A percentile compares a stretch with the other conserved stretches of the same genome.
Evolutionary conservation across 2,797 vertebrate genomes (phyloP).

Genomic region (Squalus acanthias): DNA sequence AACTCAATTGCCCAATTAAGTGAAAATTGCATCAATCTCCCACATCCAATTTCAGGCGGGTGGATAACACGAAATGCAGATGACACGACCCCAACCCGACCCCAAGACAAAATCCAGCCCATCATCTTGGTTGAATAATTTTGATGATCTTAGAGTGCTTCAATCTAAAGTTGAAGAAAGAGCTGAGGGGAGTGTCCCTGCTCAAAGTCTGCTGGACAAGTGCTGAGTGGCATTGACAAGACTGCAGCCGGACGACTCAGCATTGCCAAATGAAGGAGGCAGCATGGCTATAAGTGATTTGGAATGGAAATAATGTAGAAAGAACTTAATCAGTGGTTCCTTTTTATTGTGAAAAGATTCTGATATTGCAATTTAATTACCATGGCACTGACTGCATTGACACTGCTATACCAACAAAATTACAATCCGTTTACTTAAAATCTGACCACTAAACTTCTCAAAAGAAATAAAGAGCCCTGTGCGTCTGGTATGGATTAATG

Average conservation of each 20-base stretch:
- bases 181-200: not conserved
- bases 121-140: not conserved
- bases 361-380: not conserved
- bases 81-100: no score
- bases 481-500: not conserved
- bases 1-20: no score
- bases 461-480: not conserved
- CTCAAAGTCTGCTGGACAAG: not conserved
- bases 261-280: not conserved
- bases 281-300: not conserved
- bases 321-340: not conserved
- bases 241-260: no score
- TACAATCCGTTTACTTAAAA: not conserved
- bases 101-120: no score
- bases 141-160: not conserved
- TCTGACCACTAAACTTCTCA: not conserved
- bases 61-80: no score
- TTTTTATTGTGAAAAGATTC: not conserved
- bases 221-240: no score
- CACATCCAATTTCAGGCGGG: no score
- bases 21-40: no score
- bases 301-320: not conserved
- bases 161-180: not conserved
- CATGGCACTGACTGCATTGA: not conserved
- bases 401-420: not conserved